Conservation (phyloP, 2,797 vertebrate genomes). For the Zalophus californianus region DNA sequence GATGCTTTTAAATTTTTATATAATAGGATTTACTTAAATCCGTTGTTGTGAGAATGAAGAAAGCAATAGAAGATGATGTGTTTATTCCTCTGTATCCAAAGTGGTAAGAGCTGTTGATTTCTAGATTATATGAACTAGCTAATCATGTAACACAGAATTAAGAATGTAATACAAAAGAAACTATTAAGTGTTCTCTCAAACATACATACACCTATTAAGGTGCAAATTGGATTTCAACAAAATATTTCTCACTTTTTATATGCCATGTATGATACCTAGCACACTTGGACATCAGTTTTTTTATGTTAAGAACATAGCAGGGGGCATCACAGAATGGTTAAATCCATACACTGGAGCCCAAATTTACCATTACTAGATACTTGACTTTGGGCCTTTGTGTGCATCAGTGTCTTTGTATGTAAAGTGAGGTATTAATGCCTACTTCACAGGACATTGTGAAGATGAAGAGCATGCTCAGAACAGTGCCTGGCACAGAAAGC, state of each 20-base stretch:
- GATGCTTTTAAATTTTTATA: constrained; percentile 62
- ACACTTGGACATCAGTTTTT: not conserved
- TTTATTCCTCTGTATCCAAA: constrained; percentile 96
- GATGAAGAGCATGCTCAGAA: not conserved
- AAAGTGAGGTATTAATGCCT: not conserved
- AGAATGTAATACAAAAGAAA: not conserved
- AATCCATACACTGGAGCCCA: not conserved
- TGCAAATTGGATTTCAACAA: constrained; percentile 18
- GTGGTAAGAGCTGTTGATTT: constrained; percentile 87
- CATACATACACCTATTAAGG: not conserved
- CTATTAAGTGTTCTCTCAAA: constrained; percentile 26
- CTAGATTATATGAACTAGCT: constrained; percentile 1
- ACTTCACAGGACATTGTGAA: not conserved
- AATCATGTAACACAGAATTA: not conserved
- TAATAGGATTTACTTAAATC: constrained; percentile 90
- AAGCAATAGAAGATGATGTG: constrained; percentile 94
- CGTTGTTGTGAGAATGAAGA: constrained; percentile 90
- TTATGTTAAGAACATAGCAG: not conserved
- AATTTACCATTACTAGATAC: not conserved
- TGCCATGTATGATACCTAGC: not conserved
- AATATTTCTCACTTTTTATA: not conserved
- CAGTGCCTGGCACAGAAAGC: not conserved
- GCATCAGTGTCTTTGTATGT: not conserved
- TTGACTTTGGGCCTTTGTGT: not conserved
- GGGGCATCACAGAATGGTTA: not conserved